Base-by-base conservation (phyloP, 2,797 vertebrate species). In the Botia kubotai region DNA sequence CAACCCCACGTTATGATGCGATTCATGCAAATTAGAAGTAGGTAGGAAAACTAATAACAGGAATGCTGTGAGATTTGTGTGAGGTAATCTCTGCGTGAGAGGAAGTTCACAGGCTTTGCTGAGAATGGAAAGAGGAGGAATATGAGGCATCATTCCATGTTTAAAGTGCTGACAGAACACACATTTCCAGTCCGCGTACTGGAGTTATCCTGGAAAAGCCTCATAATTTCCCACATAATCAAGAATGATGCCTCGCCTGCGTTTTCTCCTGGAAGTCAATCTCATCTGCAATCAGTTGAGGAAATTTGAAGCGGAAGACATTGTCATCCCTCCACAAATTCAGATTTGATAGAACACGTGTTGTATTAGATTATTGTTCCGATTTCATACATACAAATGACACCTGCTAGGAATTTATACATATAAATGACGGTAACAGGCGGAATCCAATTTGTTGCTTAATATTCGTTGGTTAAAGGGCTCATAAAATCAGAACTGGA, bases 111-210 rank as follows among this genome's bases (percentile, higher is more conserved):
- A 39, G 46, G 53, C 29, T 36, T 72, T 65, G 58, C 39, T 58
- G 76, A 68, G 72, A 57, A 82, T 66, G 26, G 50, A 26, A 21
- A 63, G 69, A 78, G 83, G 82, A 90, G 87, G 85, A 65, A 75
- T 65, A 82, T 87, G 73, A 86, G 87, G 85, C 65, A 84, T 57
- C 69, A 66, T 90, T 86, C 88, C 85, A 85, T 90, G 83, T 89
- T 74, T 79, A 88, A 89, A 86, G 76, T 84, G 90, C 91, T 94
- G 91, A 92, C 90, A 83, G 70, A 81, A 57, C 68, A 86, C 82
- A 88, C 80, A 86, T 89, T 82, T 89, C 82, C 84, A 74, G 17
- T 82, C 79, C 79, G 79, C 79, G 36, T 79, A 66, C 65, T 62
- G 12, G 46, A 17, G 67, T 74, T 75, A 72, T 83, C 79, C 75